phyloP scores from a whole-genome alignment of 2,888 invertebrate genomes.

The Drosophila paramelanica region DNA sequence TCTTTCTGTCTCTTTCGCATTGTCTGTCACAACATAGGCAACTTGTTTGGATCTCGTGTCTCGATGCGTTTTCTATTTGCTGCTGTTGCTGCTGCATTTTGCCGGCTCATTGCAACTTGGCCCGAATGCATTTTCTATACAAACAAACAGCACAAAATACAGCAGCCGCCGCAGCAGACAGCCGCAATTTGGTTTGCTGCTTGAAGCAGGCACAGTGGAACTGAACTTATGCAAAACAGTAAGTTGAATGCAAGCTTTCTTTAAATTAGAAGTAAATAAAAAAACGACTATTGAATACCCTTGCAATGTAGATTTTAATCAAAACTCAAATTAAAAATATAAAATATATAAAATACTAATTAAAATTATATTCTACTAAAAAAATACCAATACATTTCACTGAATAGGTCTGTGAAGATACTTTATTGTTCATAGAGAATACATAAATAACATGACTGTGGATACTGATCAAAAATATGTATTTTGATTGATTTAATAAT shows the following conservation, averaged over 20 bases:
- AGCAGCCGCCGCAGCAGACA: constrained; percentile 41
- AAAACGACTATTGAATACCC: too few species aligned
- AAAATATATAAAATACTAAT: too few species aligned
- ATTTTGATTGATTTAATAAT: too few species aligned
- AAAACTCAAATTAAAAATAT: too few species aligned
- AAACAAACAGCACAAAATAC: constrained; percentile 50
- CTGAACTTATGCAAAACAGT: not conserved
- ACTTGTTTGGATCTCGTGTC: constrained; percentile 55
- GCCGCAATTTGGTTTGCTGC: constrained; percentile 50
- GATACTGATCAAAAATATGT: too few species aligned
- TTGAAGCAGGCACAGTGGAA: constrained; percentile 46
- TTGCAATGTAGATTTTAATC: too few species aligned
- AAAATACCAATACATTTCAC: too few species aligned
- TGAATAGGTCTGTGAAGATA: too few species aligned
- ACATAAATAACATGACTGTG: too few species aligned
- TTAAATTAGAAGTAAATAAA: not conserved
- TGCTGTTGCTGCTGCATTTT: constrained; percentile 73
- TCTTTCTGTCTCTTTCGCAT: not conserved
- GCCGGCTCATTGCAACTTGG: constrained; percentile 79
- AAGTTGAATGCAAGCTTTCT: not conserved
- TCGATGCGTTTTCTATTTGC: constrained; percentile 55
- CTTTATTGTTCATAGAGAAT: too few species aligned
- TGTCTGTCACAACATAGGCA: constrained; percentile 25
- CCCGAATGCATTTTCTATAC: constrained; percentile 76
- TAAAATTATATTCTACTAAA: too few species aligned